Evolutionary conservation across 2,797 vertebrate genomes (phyloP).

Genomic region (Cossypha caffra): DNA sequence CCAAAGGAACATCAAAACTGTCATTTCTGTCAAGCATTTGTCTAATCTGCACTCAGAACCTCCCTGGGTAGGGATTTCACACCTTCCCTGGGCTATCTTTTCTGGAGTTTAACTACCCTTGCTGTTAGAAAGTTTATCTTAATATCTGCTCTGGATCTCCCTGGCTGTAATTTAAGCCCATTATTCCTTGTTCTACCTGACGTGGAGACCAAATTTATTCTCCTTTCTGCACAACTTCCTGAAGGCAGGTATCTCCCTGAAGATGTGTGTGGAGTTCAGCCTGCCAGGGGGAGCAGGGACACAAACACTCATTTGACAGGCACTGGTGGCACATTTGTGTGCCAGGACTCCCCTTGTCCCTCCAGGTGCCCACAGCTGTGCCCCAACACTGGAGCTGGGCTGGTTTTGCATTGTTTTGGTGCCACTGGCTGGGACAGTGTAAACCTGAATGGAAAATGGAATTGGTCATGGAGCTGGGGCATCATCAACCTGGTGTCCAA

Average conservation of each 20-base stretch:
- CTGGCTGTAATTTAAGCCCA: background rate
- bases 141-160: background rate
- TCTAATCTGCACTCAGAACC: background rate
- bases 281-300: background rate
- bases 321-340: rapidly evolving
- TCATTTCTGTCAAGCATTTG: constrained; percentile 12
- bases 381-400: rapidly evolving
- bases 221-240: background rate
- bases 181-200: background rate
- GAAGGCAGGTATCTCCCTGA: rapidly evolving
- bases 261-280: background rate
- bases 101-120: constrained; percentile 12
- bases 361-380: rapidly evolving
- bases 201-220: background rate
- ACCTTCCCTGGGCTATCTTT: background rate
- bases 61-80: background rate
- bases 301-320: rapidly evolving
- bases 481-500: background rate
- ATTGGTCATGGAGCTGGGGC: background rate
- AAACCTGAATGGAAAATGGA: background rate
- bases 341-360: background rate
- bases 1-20: constrained; percentile 31
- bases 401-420: background rate
- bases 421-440: background rate
- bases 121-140: constrained; percentile 18